Percentiles rank a stretch among this genome's conserved stretches.
Evolutionary conservation across 2,113 vertebrate species (phyloP).

Genomic region (Octodon degus): DNA sequence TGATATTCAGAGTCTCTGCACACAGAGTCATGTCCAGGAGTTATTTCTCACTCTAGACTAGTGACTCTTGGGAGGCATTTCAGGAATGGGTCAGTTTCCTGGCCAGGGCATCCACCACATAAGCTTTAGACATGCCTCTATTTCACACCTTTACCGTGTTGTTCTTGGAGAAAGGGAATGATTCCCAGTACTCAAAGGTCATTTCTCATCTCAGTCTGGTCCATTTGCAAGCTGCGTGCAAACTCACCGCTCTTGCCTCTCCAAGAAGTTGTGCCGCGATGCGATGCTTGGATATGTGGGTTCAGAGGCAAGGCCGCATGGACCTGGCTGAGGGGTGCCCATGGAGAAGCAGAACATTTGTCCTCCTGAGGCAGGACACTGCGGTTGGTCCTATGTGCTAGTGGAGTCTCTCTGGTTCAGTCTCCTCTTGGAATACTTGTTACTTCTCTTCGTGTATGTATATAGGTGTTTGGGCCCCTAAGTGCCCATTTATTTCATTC

Average conservation of each 20-base stretch:
- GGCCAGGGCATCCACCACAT: background rate
- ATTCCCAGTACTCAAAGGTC: background rate
- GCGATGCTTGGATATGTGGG: background rate
- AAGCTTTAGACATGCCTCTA: background rate
- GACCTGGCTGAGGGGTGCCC: background rate
- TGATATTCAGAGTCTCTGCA: background rate
- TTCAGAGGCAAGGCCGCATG: background rate
- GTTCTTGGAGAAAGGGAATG: background rate
- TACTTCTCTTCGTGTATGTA: background rate
- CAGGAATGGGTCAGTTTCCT: background rate
- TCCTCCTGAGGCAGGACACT: background rate
- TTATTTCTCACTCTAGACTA: background rate
- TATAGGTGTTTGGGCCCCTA: background rate
- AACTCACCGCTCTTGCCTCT: background rate
- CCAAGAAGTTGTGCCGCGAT: background rate
- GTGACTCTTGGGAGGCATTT: background rate
- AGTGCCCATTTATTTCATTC: background rate
- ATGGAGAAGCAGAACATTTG: background rate
- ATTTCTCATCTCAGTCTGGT: background rate
- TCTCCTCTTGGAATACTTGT: background rate
- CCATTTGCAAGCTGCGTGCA: background rate
- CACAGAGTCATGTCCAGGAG: background rate
- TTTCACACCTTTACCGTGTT: conserved; percentile 21
- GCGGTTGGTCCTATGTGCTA: background rate
- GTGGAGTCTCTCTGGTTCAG: background rate